These are phyloP conservation scores for Palythoa grandis DNA, from an alignment of 92 coral and sea anemone genomes.

Conservation along the genomic window DNA sequence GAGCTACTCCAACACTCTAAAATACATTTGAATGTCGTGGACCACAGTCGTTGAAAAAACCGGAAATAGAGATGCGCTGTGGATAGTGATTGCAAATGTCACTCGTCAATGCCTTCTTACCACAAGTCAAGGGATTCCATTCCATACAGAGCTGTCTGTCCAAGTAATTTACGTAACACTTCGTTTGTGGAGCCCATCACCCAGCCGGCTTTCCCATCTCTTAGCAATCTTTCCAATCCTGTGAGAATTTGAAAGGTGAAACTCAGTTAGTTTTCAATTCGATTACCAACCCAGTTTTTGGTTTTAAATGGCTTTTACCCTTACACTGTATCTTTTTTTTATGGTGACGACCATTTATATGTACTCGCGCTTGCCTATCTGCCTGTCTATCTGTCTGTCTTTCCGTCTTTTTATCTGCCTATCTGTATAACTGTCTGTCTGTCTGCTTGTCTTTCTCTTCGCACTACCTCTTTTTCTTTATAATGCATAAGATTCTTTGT, in stretches of 20 bases:
- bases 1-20: too few species aligned
- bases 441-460: background rate
- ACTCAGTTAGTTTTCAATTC: too few species aligned
- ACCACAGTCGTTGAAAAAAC: too few species aligned
- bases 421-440: background rate
- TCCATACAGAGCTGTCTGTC: constrained; percentile 69
- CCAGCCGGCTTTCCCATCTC: constrained; percentile 76
- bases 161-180: constrained; percentile 61
- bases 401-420: background rate
- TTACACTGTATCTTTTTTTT: too few species aligned
- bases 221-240: constrained; percentile 62
- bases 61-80: background rate
- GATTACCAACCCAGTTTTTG: background rate
- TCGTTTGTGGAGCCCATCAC: constrained; percentile 73
- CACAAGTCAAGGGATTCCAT: constrained; percentile 59
- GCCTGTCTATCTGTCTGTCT: background rate
- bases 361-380: background rate
- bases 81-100: background rate
- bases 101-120: constrained; percentile 19
- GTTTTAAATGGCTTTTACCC: background rate
- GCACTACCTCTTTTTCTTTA: too few species aligned
- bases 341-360: too few species aligned
- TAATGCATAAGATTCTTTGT: too few species aligned
- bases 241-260: background rate
- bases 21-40: too few species aligned